phyloP scores from a whole-genome alignment of 2,113 vertebrate species.

The Acanthochromis polyacanthus region DNA sequence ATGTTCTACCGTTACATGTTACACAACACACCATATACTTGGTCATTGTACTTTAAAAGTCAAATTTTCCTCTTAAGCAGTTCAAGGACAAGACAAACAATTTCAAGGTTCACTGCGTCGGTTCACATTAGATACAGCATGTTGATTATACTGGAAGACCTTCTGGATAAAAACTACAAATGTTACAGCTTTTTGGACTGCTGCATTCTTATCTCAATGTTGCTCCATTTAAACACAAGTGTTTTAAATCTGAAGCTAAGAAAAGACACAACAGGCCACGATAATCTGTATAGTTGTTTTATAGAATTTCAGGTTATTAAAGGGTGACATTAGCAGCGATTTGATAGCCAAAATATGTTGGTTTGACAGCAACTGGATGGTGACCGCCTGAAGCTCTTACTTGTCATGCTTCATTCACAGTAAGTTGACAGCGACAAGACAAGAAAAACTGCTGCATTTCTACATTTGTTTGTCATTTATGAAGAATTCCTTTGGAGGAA shows the following conservation, averaged over 20 bases:
- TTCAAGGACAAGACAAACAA: not conserved
- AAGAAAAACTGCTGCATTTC: not conserved
- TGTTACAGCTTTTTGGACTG: not conserved
- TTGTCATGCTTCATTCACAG: conserved; percentile 6
- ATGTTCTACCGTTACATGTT: too few species aligned
- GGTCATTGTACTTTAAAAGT: not conserved
- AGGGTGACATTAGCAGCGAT: not conserved
- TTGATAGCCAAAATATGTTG: not conserved
- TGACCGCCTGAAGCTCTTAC: not conserved
- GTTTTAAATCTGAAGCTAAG: too few species aligned
- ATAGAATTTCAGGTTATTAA: not conserved
- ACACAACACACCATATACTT: not conserved
- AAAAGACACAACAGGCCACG: too few species aligned
- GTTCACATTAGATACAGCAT: not conserved
- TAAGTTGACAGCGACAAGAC: not conserved
- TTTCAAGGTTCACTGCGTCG: not conserved
- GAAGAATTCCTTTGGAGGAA: too few species aligned
- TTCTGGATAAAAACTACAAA: not conserved
- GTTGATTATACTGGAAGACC: not conserved
- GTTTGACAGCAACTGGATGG: not conserved
- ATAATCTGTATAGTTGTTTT: not conserved
- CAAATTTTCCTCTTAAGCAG: not conserved
- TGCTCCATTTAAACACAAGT: too few species aligned
- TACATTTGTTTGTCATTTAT: not conserved
- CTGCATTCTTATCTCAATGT: not conserved